Evolutionary conservation across 2,113 vertebrate species (phyloP), one percentile per base, ranked within the genome.

Genomic region (Lepus americanus): DNA sequence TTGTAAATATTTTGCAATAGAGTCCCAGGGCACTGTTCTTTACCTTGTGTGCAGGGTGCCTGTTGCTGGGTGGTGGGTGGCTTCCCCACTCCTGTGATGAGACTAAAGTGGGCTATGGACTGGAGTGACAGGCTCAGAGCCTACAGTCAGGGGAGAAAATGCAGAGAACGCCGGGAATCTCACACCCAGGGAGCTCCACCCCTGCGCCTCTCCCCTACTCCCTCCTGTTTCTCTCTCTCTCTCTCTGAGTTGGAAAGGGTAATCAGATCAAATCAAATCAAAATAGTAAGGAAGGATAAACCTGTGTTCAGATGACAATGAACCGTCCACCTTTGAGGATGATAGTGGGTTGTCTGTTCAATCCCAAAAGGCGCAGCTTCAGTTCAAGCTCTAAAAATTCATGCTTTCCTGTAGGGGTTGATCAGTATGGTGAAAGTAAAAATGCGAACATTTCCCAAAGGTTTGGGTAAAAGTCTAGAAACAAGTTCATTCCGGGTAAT

Each of bases 351-450:
- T 33, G 76, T 76, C n/a, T 90, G 39, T 74, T 64, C 49, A 87
- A 87, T 86, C 67, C 67, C 6, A 4, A 84, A 89, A 63, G 6
- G 90, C 49, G 11, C 53, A 59, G n/a, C 69, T 80, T 61, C 49
- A 92, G 72, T 76, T 67, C 49, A 80, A 14, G 2, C 89, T 86
- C 78, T 91, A 44, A 76, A 93, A 80, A 31, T 13, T 49, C 25
- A 11, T 39, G 5, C 55, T 92, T 76, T 74, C 76, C 44, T 9
- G 9, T 23, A 44, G n/a, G 49, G 20, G 14, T 74, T 89, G 13
- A 22, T 70, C 80, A 61, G 51, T 63, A 64, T 7, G 77, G 4
- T 87, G 17, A n/a, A 36, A 36, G 51, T 81, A 44, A 76, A 93
- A 73, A 70, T 82, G 49, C 10, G 49, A 92, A 49, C 31, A 82